phyloP scores from a whole-genome alignment of 1,140 invertebrate species.

The Hylaeus volcanicus region DNA sequence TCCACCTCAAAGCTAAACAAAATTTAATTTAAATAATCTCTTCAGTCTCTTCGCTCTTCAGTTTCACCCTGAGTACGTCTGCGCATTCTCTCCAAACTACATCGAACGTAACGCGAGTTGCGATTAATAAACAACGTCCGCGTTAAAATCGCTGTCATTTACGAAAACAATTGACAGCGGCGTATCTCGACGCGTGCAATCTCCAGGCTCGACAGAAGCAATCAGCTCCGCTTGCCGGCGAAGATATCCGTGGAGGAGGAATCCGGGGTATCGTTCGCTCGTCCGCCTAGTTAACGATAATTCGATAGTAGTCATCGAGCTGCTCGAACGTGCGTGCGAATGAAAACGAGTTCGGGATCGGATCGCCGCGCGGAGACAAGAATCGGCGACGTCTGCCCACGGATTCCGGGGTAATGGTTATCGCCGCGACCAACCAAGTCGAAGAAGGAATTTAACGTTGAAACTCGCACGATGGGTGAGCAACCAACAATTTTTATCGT shows the following conservation, averaged over 20 bases:
- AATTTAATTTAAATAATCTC: too few relatives aligned
- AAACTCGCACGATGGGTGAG: constrained; percentile 48
- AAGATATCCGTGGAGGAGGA: constrained; percentile 40
- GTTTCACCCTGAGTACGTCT: too few relatives aligned
- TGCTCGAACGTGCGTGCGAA: neutral
- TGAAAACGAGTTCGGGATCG: neutral
- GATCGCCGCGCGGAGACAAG: constrained; percentile 34
- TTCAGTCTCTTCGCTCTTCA: too few relatives aligned
- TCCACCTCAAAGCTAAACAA: too few relatives aligned
- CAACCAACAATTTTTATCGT: neutral
- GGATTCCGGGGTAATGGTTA: constrained; percentile 28
- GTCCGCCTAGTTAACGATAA: constrained; percentile 21
- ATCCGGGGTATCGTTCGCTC: neutral
- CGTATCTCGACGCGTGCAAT: constrained; percentile 10
- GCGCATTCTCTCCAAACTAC: too few relatives aligned
- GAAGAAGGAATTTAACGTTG: neutral
- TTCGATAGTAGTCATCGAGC: constrained; percentile 50
- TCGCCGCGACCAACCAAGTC: neutral
- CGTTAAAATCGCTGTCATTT: neutral
- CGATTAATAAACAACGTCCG: too few relatives aligned
- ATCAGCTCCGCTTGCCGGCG: neutral
- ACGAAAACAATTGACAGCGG: neutral
- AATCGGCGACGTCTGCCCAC: neutral
- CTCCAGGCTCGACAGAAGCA: neutral
- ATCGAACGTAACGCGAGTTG: neutral